Percentiles rank a stretch among this genome's conserved stretches.
These are phyloP conservation scores for Lithosia quadra DNA, from an alignment of 2,888 invertebrate species.

Conservation along the genomic window DNA sequence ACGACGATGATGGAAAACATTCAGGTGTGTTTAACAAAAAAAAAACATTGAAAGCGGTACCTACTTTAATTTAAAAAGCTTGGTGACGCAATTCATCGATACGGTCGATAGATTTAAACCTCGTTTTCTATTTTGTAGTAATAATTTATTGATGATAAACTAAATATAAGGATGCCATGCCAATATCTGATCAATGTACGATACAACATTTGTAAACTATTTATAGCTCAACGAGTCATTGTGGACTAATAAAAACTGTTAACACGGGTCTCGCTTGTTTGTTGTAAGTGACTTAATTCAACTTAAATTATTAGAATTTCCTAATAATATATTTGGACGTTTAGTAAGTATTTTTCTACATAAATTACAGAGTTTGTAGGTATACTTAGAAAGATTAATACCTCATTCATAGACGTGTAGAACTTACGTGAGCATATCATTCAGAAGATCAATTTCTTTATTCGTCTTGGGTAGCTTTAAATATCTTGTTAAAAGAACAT, in stretches of 20 bases:
- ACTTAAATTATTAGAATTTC: no score
- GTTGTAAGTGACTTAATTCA: no score
- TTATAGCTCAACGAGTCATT: conserved; percentile 28
- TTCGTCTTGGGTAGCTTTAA: no score
- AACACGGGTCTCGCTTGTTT: conserved; percentile 15
- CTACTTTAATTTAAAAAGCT: conserved; percentile 31
- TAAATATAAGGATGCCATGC: conserved; percentile 20
- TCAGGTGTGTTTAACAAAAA: conserved; percentile 41
- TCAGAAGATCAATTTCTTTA: no score
- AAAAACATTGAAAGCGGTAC: conserved; percentile 22
- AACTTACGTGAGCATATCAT: no score
- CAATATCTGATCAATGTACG: conserved; percentile 20
- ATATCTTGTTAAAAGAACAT: background rate
- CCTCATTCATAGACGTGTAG: no score
- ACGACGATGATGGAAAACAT: conserved; percentile 37
- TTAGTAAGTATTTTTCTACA: background rate
- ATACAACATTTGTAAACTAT: conserved; percentile 11
- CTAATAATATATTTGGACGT: no score
- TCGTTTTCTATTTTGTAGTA: conserved; percentile 28
- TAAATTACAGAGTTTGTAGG: background rate
- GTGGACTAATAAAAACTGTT: conserved; percentile 14
- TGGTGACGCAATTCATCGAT: conserved; percentile 30
- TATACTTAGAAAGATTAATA: no score
- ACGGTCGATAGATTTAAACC: conserved; percentile 29
- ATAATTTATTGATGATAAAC: conserved; percentile 19